Base-by-base conservation (phyloP, 2,797 vertebrate genomes). In the Sebastes matsubarae region DNA sequence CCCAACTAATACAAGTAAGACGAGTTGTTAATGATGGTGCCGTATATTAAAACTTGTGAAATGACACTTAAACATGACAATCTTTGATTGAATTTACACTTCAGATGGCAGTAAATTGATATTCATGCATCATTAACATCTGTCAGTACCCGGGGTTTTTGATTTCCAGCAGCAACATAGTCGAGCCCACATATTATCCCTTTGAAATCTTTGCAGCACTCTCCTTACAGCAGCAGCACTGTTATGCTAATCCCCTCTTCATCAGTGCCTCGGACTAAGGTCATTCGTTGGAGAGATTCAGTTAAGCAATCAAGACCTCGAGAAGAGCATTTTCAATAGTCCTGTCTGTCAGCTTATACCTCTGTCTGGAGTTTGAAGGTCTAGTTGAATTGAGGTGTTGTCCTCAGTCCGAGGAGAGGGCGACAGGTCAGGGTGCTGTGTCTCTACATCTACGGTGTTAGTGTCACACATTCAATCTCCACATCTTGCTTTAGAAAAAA, bases 351-450 rank as follows among this genome's bases (percentile, higher is more conserved):
- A 77, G 60, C 42, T 30, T 69, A 24, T 67, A 63, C 64, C 52
- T 70, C 75, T 38, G 86, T 88, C 83, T 89, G 72, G 58, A 65
- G 60, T 79, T 77, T 84, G 73, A 87, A 88, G 88, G 85, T 89
- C 79, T 75, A 3, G 55, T 59, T 77, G 68, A 72, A 73, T 36
- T 65, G 73, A 68, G 58, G 25, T 58, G 64, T 32, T 70, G 76
- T 72, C 69, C 58, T 83, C 84, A 65, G 73, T 72, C 54, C 9
- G 25, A 72, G 64, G 46, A 72, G 77, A 79, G 55, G 68, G 34
- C 5, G 5, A 77, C 8, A 77, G 85, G 87, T 88, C 81, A 80
- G 20, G 77, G 64, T 52, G 38, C 46, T 61, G 38, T 42, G 13
- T 50, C 29, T 78, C 52, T 18, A 29, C 30, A 18, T 57, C 8